Evolutionary conservation across 2,113 vertebrate genomes (phyloP).

Genomic region (Tonatia bakeri): DNA sequence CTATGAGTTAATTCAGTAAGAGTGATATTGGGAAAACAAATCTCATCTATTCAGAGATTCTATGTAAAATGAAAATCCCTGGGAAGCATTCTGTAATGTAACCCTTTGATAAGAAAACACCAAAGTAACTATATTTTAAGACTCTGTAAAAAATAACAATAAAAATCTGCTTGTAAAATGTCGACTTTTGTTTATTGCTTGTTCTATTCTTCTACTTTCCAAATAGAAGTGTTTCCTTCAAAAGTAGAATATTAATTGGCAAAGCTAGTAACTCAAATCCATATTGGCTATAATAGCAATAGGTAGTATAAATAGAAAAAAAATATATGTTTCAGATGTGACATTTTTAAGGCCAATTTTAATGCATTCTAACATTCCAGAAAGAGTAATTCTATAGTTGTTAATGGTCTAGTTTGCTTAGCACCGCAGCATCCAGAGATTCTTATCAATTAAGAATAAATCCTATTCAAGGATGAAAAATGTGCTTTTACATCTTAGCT

Average conservation of each 20-base stretch:
- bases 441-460: background rate
- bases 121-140: conserved; percentile 13
- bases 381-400: background rate
- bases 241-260: background rate
- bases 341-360: background rate
- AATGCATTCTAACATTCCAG: background rate
- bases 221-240: background rate
- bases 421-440: background rate
- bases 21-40: background rate
- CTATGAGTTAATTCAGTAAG: background rate
- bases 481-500: background rate
- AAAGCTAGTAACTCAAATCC: background rate
- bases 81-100: background rate
- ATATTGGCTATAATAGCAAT: background rate
- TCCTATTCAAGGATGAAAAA: background rate
- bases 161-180: background rate
- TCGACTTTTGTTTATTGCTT: conserved; percentile 8
- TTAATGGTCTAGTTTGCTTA: background rate
- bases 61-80: background rate
- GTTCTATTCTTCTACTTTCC: background rate
- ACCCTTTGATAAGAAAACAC: background rate
- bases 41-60: background rate
- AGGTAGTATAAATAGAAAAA: background rate
- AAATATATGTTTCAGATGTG: background rate
- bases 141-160: background rate